Base-by-base conservation (phyloP, 2,113 vertebrate genomes). In the Brachyhypopomus occidentalis region DNA sequence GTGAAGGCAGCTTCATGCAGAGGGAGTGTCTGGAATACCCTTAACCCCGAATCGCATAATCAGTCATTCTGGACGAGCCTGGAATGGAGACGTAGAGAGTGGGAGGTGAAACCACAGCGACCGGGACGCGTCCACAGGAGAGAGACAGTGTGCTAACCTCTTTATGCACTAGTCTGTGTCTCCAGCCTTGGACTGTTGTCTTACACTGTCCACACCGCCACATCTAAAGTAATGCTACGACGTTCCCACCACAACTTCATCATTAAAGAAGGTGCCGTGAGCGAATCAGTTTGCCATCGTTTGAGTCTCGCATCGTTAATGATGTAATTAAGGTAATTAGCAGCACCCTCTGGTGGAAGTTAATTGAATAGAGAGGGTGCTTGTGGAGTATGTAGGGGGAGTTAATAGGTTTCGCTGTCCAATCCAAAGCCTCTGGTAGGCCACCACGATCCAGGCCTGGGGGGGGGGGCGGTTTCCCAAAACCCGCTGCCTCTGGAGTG, bases 341-440 rank as follows among this genome's bases (percentile, higher is more conserved):
- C 19, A 85, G 80, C 58, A 75, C 84, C 80, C 76, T 75, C 63
- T 85, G 80, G 84, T 71, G 76, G 72, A 85, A 82, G 72, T 23
- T 85, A 85, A 85, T 82, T 85, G 80, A 75, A 85, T 66, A 64
- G 36, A 23, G 64, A 38, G 71, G 22, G 55, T 41, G 45, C 48
- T 75, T 63, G 22, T 14, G 72, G 71, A 75, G 71, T 75, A 45
- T 67, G 60, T 67, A 27, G 72, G 79, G 69, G 77, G 69, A 67
- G 8, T 74, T 38, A 34, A 62, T 38, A 20, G 63, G 56, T 77
- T 77, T 22, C 22, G 4, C 14, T 60, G 69, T 23, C 38, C 73
- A 76, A 12, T 8, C 25, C 72, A 14, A 52, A 52, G 45, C 12
- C 9, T 52, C 9, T 52, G 45, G 45, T 14, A 14, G 45, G 9